Evolutionary conservation across 2,113 vertebrate genomes (phyloP), one percentile per base, ranked within the genome.

Genomic region (Protobothrops mucrosquamatus): DNA sequence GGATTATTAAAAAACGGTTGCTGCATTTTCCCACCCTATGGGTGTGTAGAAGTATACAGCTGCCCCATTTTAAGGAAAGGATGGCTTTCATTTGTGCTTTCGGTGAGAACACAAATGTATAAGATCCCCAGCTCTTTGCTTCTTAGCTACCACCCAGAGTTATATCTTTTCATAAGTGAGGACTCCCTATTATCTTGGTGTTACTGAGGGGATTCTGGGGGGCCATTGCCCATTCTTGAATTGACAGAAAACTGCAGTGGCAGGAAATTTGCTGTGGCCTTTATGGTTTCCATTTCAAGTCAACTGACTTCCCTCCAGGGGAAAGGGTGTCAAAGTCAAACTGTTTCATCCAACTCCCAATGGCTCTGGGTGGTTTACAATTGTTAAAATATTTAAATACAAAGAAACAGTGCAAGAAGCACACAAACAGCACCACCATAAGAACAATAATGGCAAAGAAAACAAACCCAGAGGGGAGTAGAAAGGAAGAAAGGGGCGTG

Each of bases 71-170:
- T 48, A 88, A 14, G 23, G 24, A 26, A 92, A 24, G 88, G 55
- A 88, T 61, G 54, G 23, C 55, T 92, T 91, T 55, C 52, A 43
- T 92, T 93, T 81, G 61, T 59, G 24, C 15, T n/a, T 88, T 59
- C 10, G 39, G 14, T 52, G 57, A 90, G 48, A 69, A 14, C 64
- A 69, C 64, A 69, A 69, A 34, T 34, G 11, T 52, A n/a, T 52
- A 46, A 10, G 39, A 57, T 64, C 34, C 74, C 7, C 3, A 24
- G 23, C 43, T 46, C 3, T 10, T 22, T 56, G 4, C 57, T 88
- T 74, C 90, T 64, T 20, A 89, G 10, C 34, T 34, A 81, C 20
- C 69, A 81, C 15, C 34, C 18, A 22, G 74, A 39, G 74, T 81
- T 81, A 81, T 81, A 8, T 81, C 69, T 81, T 39, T 81, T 81